Evolutionary conservation across 2,797 vertebrate genomes (phyloP).

Genomic region (Epinephelus malabaricus): DNA sequence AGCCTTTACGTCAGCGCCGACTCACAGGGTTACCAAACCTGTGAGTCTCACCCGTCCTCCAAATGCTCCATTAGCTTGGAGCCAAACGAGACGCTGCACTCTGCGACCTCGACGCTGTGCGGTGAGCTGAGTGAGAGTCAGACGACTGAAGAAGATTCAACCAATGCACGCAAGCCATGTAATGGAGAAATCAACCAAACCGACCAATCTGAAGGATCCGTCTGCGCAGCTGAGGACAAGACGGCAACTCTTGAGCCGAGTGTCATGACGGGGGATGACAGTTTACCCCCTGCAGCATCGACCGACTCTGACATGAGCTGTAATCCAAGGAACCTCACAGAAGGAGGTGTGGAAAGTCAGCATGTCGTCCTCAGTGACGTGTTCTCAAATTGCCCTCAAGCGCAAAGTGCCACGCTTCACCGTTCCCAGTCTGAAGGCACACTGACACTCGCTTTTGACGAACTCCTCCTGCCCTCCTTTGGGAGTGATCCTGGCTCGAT

Average conservation of each 20-base stretch:
- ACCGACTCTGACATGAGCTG: constrained; percentile 2
- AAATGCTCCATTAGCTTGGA: constrained; percentile 33
- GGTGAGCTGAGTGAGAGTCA: constrained; percentile 23
- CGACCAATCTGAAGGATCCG: constrained; percentile 1
- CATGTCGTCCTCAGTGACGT: not conserved
- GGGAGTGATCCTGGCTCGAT: constrained; percentile 69
- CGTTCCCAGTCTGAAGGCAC: constrained; percentile 74
- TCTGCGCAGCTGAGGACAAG: not conserved
- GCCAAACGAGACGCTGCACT: constrained; percentile 24
- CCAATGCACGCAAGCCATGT: not conserved
- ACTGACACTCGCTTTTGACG: constrained; percentile 49
- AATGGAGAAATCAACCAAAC: not conserved
- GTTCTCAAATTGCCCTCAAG: not conserved
- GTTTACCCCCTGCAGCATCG: not conserved
- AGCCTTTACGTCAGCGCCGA: constrained; percentile 74
- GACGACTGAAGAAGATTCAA: not conserved
- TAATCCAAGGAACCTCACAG: constrained; percentile 1
- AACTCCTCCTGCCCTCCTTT: constrained; percentile 62
- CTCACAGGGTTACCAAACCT: constrained; percentile 79
- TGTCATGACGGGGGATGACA: constrained; percentile 9
- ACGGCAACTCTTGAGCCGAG: not conserved
- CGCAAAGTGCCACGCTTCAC: constrained; percentile 28
- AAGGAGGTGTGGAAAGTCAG: constrained; percentile 14
- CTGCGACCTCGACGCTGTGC: constrained; percentile 46
- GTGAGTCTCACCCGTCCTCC: constrained; percentile 74